Percentiles rank a stretch among this genome's conserved stretches.
Evolutionary conservation across 2,888 invertebrate species (phyloP).

Genomic region (Dryobotodes eremita): DNA sequence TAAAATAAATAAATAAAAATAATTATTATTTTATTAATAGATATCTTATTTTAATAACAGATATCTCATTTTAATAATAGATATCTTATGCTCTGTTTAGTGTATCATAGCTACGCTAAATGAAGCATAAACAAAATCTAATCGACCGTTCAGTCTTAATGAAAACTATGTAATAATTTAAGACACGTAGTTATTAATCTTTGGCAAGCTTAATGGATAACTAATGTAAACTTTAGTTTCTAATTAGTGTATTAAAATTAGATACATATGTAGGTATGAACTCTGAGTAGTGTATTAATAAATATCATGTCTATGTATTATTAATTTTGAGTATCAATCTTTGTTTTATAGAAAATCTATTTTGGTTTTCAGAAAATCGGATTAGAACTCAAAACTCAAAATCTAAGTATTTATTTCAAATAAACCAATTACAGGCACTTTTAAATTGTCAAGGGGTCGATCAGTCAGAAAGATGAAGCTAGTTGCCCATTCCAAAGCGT

Average conservation of each 20-base stretch:
- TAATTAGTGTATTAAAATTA: slow-evolving; percentile 1
- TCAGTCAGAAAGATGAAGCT: too few relatives aligned
- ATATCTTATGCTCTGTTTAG: too few relatives aligned
- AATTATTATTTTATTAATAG: too few relatives aligned
- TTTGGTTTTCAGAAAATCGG: background rate
- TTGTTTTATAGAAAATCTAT: background rate
- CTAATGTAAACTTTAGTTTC: background rate
- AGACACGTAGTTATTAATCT: background rate
- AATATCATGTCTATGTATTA: background rate
- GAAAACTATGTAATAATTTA: background rate
- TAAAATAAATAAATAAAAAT: too few relatives aligned
- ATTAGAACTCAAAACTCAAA: too few relatives aligned
- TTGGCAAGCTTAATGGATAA: background rate
- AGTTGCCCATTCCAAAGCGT: too few relatives aligned
- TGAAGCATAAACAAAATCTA: too few relatives aligned
- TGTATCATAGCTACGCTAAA: background rate
- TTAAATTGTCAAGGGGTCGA: too few relatives aligned
- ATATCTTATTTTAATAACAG: too few relatives aligned
- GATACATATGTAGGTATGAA: slow-evolving; percentile 3
- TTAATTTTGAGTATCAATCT: background rate
- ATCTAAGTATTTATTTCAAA: too few relatives aligned
- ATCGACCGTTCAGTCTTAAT: background rate
- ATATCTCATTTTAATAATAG: too few relatives aligned
- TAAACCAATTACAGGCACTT: too few relatives aligned
- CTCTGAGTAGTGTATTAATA: background rate